Conservation (phyloP, 2,888 invertebrate species). For the Prosapia bicincta region DNA sequence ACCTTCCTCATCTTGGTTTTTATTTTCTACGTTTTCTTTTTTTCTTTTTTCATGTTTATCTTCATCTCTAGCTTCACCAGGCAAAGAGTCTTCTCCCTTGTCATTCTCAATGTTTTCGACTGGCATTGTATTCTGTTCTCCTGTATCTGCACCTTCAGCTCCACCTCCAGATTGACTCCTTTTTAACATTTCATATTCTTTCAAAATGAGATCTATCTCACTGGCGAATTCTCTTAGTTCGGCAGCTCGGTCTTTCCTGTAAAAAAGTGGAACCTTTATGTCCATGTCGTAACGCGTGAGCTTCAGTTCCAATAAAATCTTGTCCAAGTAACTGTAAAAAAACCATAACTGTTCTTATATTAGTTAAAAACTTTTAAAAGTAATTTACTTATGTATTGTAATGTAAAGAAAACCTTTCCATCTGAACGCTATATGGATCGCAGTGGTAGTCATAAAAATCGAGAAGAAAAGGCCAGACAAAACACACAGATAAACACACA, state of each 20-base stretch:
- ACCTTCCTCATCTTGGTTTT: not conserved
- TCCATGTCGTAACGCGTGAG: slow-evolving; percentile 64
- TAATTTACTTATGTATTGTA: too few species aligned
- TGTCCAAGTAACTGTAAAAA: slow-evolving; percentile 63
- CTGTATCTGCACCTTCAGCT: slow-evolving; percentile 59
- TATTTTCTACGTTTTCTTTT: not conserved
- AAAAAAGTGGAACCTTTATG: slow-evolving; percentile 60
- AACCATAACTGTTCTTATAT: too few species aligned
- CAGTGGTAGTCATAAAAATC: too few species aligned
- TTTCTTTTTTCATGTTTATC: slow-evolving; percentile 12
- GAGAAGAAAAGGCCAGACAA: too few species aligned
- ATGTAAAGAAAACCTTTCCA: too few species aligned
- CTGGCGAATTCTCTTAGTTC: slow-evolving; percentile 42
- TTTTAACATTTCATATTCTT: slow-evolving; percentile 57
- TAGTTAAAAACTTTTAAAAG: too few species aligned
- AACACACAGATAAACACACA: too few species aligned
- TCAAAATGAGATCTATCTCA: slow-evolving; percentile 48
- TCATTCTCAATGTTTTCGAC: too few species aligned
- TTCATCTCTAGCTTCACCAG: too few species aligned
- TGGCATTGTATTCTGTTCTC: not conserved
- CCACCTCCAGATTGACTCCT: slow-evolving; percentile 56
- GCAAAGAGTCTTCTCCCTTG: too few species aligned
- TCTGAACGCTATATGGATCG: too few species aligned
- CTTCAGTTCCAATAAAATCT: slow-evolving; percentile 63
- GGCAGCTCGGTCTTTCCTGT: slow-evolving; percentile 53